These are phyloP conservation scores for Stercorarius parasiticus DNA, from an alignment of 2,113 vertebrate species.

Conservation along the genomic window DNA sequence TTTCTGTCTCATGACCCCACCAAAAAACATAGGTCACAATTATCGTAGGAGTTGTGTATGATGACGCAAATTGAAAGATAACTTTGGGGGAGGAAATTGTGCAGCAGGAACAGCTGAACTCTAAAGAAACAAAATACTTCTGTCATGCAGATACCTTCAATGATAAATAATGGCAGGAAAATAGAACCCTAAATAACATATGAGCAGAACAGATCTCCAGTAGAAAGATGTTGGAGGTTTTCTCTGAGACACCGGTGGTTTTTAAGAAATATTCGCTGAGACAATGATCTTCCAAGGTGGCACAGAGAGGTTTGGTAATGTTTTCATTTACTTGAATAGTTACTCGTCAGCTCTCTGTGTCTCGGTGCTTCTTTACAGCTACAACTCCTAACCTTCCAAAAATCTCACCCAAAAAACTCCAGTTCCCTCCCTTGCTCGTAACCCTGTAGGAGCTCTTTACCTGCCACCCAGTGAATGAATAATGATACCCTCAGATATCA, in stretches of 20 bases:
- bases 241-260: not conserved
- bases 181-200: not conserved
- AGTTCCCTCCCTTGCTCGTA: not conserved
- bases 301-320: not conserved
- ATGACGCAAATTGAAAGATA: not conserved
- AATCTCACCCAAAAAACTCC: not conserved
- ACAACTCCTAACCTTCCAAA: not conserved
- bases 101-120: not conserved
- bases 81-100: not conserved
- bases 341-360: not conserved
- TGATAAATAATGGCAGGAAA: not conserved
- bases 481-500: conserved; percentile 75
- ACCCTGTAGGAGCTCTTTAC: conserved; percentile 6
- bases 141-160: not conserved
- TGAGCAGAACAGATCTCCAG: not conserved
- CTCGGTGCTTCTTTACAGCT: not conserved
- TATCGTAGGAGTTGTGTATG: not conserved
- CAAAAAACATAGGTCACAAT: not conserved
- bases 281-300: not conserved
- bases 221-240: not conserved
- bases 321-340: not conserved
- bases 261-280: not conserved
- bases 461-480: conserved; percentile 77
- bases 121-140: not conserved
- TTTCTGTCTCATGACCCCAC: not conserved